Base-by-base conservation (phyloP, 2,888 invertebrate species). In the Nebria salina region DNA sequence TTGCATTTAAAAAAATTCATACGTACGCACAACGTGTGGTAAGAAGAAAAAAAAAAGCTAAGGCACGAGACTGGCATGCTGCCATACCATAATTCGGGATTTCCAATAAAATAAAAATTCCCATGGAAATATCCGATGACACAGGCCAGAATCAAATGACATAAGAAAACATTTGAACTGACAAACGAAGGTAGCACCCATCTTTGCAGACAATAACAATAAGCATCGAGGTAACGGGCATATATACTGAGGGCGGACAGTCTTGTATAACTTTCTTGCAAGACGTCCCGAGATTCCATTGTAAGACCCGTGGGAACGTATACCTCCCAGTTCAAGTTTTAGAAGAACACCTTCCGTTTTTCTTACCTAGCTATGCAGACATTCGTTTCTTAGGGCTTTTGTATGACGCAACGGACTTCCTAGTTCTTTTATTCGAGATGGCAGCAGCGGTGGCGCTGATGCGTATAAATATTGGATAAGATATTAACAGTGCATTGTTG, bases 231-330 rank as follows among this genome's bases (percentile, higher is more conserved):
- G 54, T 43, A 43, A 43, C 43, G 9, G 43, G 43, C 43, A 8
- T 6, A 43, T 8, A 20, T 3, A 6, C 70, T 34, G 70, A 70
- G 72, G 42, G 76, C 65, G 72, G 65, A 68, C 34, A 41, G 34
- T 73, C 73, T 79, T 79, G 68, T 75, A 66, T 79, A 79, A 79
- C 79, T 79, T 75, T 79, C 79, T 79, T 79, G 54, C 79, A 79
- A 79, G 79, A 79, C 79, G 75, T 43, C 13, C 43, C 75, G 13
- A 11, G 73, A 42, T 73, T 65, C 79, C 43, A 79, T 79, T 79
- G 79, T 79, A 64, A 65, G 34, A 79, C 75, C 70, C 79, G 79
- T 79, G 79, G 74, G 79, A 79, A 79, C 74, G 54, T 41, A 70
- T 43, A 77, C 54, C 43, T 15, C 41, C 34, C 70, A 34, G 26